phyloP scores from a whole-genome alignment of 2,113 vertebrate species.

The Nyctereutes procyonoides region DNA sequence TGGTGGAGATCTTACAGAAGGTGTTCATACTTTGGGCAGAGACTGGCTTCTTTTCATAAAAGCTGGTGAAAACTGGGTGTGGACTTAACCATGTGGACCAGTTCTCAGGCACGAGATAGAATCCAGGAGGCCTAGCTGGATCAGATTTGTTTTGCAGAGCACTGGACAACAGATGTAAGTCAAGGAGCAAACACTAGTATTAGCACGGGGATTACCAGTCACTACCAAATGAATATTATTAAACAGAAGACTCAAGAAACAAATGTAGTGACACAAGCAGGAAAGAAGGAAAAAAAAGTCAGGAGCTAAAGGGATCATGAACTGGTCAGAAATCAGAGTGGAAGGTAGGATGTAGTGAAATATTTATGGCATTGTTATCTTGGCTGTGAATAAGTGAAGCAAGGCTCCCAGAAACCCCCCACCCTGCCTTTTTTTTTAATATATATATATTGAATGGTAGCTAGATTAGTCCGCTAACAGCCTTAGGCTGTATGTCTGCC shows the following conservation, averaged over 20 bases:
- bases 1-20: neutral
- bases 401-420: neutral
- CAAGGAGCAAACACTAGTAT: neutral
- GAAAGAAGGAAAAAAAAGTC: conserved; percentile 45
- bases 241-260: conserved; percentile 16
- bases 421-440: neutral
- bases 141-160: conserved; percentile 49
- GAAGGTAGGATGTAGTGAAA: neutral
- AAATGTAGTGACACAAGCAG: neutral
- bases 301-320: neutral
- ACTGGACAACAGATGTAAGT: conserved; percentile 15
- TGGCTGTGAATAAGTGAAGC: neutral
- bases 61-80: conserved; percentile 28
- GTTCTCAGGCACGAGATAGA: neutral
- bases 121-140: conserved; percentile 10
- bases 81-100: neutral
- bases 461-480: neutral
- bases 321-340: neutral
- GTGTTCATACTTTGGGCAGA: conserved; percentile 34
- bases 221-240: neutral
- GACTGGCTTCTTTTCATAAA: conserved; percentile 51
- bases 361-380: neutral
- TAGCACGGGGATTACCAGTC: neutral
- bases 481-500: neutral
- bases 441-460: neutral